Conservation (phyloP, 2,888 invertebrate genomes). For the Malthinus seriepunctatus region DNA sequence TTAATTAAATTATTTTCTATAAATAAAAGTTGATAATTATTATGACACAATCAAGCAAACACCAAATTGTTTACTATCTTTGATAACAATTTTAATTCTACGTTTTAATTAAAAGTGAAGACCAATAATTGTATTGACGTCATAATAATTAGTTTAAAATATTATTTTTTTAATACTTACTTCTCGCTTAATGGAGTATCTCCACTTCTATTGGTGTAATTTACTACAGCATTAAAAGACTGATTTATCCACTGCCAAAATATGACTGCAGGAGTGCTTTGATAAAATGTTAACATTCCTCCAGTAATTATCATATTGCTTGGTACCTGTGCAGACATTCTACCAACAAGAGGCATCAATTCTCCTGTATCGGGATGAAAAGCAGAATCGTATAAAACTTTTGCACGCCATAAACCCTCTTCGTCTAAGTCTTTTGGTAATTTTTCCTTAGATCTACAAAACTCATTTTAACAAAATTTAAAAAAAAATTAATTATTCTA, state of each 20-base stretch:
- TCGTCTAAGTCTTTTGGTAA: slow-evolving; percentile 58
- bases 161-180: too few relatives aligned
- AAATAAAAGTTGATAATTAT: background rate
- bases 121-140: too few relatives aligned
- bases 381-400: slow-evolving; percentile 97
- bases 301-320: slow-evolving; percentile 97
- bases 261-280: slow-evolving; percentile 84
- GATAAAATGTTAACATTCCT: slow-evolving; percentile 97
- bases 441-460: slow-evolving; percentile 26
- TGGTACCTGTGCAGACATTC: slow-evolving; percentile 99
- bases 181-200: slow-evolving; percentile 67
- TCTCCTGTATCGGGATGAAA: slow-evolving; percentile 98
- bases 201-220: slow-evolving; percentile 95
- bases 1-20: background rate
- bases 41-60: too few relatives aligned
- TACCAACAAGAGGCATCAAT: slow-evolving; percentile 88
- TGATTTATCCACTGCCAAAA: slow-evolving; percentile 96
- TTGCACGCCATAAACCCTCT: slow-evolving; percentile 87
- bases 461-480: background rate
- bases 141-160: too few relatives aligned
- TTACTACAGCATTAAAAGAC: slow-evolving; percentile 98
- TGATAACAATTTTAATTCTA: too few relatives aligned
- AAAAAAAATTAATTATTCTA: slow-evolving; percentile 48
- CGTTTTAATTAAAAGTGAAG: too few relatives aligned
- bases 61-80: too few relatives aligned